Evolutionary conservation across 1,140 invertebrate genomes (phyloP), one percentile per base, ranked within the genome.

Genomic region (Physella acuta): DNA sequence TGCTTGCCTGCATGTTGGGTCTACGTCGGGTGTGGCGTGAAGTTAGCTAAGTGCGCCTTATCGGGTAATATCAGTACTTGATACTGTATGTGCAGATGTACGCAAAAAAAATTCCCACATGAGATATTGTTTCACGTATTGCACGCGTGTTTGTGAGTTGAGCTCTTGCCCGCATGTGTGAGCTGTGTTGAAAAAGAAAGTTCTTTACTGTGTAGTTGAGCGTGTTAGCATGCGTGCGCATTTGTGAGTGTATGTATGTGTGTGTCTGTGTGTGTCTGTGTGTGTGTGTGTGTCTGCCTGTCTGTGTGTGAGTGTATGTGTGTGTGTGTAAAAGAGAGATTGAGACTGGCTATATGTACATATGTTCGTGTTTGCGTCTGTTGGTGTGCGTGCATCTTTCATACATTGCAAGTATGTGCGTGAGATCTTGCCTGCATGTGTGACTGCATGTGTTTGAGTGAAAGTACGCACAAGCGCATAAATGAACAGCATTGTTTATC

Each of bases 111-210:
- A n/a, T n/a, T n/a, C n/a, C n/a, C n/a, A n/a, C n/a, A n/a, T n/a
- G n/a, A n/a, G n/a, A n/a, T n/a, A n/a, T n/a, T n/a, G n/a, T n/a
- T n/a, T n/a, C n/a, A n/a, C n/a, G n/a, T n/a, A n/a, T n/a, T 49
- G 44, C 44, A n/a, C 44, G 44, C n/a, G 44, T 49, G 44, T 49
- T 11, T 49, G 44, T 49, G 44, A 14, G 44, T 49, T n/a, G 44
- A 49, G 44, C n/a, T 49, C 44, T 11, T 49, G 44, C 44, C n/a
- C n/a, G 44, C n/a, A n/a, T 49, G 44, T 49, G 44, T 49, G 44
- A 14, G 44, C n/a, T 11, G 11, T 11, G 11, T 11, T 49, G n/a
- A 14, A n/a, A 14, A n/a, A n/a, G n/a, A 14, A n/a, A 14, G 44
- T 49, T 11, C n/a, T 11, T 49, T 11, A 14, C 11, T 49, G 44